Evolutionary conservation across 2,888 invertebrate species (phyloP).

Genomic region (Cephus spinipes): DNA sequence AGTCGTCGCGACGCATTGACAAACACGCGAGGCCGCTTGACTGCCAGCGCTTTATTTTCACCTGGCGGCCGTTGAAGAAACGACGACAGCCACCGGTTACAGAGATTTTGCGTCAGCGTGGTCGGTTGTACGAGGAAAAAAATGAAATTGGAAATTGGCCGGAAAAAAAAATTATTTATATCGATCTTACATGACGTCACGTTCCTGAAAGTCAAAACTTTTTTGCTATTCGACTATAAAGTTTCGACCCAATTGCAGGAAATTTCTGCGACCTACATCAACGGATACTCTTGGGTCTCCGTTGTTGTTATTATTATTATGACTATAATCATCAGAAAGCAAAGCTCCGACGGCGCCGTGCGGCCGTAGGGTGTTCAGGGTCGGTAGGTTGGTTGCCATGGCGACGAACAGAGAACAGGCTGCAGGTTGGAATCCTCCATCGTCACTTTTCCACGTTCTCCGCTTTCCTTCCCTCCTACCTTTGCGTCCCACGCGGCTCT

Average conservation of each 20-base stretch:
- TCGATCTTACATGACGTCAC: too few relatives aligned
- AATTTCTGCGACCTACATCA: slow-evolving; percentile 58
- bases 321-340: slow-evolving; percentile 64
- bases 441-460: slow-evolving; percentile 26
- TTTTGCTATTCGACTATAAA: too few relatives aligned
- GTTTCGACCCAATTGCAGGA: too few relatives aligned
- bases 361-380: slow-evolving; percentile 59
- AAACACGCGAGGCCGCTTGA: slow-evolving; percentile 39
- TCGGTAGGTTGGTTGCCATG: slow-evolving; percentile 64
- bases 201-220: too few relatives aligned
- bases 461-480: slow-evolving; percentile 8
- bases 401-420: slow-evolving; percentile 47
- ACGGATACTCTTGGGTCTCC: slow-evolving; percentile 20
- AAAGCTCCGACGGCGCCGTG: slow-evolving; percentile 55
- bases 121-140: too few relatives aligned
- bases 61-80: too few relatives aligned
- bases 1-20: slow-evolving; percentile 49
- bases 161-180: too few relatives aligned
- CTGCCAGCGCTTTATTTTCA: neutral
- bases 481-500: slow-evolving; percentile 7
- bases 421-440: slow-evolving; percentile 32
- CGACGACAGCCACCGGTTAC: too few relatives aligned
- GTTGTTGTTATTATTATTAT: slow-evolving; percentile 30
- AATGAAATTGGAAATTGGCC: too few relatives aligned
- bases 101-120: too few relatives aligned